These are phyloP conservation scores for Baronia brevicornis DNA, from an alignment of 2,888 invertebrate species.

Conservation along the genomic window DNA sequence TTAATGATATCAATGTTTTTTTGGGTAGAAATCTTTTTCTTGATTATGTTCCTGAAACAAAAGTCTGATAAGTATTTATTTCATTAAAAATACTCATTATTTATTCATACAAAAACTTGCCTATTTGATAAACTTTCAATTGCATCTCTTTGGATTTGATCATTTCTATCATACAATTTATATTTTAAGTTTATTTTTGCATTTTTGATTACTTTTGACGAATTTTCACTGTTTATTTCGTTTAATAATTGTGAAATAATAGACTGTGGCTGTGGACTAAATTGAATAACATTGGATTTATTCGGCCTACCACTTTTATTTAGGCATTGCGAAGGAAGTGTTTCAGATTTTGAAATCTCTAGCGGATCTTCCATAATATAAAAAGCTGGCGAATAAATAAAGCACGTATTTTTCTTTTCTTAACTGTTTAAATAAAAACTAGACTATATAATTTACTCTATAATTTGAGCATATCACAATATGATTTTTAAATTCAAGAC, in stretches of 20 bases:
- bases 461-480: too few species aligned
- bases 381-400: not conserved
- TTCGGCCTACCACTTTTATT: constrained; percentile 41
- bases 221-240: constrained; percentile 17
- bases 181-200: constrained; percentile 3
- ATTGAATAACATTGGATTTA: constrained; percentile 32
- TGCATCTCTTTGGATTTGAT: constrained; percentile 11
- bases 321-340: constrained; percentile 5
- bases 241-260: constrained; percentile 44
- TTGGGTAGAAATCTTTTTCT: too few species aligned
- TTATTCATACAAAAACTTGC: constrained; percentile 16
- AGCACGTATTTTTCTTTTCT: too few species aligned
- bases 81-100: too few species aligned
- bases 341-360: not conserved
- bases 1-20: too few species aligned
- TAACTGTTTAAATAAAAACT: too few species aligned
- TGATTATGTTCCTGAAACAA: constrained; percentile 44
- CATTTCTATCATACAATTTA: not conserved
- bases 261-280: constrained; percentile 52
- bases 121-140: constrained; percentile 16
- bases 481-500: too few species aligned
- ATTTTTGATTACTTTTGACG: constrained; percentile 17
- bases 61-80: too few species aligned
- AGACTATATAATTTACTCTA: too few species aligned
- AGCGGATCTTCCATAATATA: constrained; percentile 7